Evolutionary conservation across 2,113 vertebrate species (phyloP), one percentile per base, ranked within the genome.

Genomic region (Corvus moneduloides): DNA sequence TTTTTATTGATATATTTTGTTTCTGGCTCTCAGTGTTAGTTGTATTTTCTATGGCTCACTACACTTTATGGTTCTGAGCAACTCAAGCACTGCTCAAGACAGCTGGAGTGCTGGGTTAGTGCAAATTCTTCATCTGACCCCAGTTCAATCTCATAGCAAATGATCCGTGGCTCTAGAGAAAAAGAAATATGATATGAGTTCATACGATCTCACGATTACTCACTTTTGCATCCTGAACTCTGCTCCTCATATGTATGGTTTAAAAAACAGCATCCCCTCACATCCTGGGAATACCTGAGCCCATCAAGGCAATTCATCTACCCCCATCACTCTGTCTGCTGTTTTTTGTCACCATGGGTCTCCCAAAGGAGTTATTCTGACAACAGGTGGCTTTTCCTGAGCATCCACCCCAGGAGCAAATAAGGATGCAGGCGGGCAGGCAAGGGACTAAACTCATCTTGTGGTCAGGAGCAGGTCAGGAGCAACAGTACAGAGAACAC

Each of bases 201-300:
- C 16, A 27, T 69, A 46, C 32, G 21, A 35, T 73, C 26, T 33
- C 15, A 6, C 0, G 0, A 26, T 58, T 62, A 73, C 35, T 59
- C 22, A 22, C 32, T 67, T 83, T 72, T 54, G 7, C 61, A 75
- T 7, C 14, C 79, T 66, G 62, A 83, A 66, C 20, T 75, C 56
- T 71, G 8, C 13, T 66, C 9, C 10, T 21, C 23, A 1, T 20
- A 14, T 4, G 5, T 19, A 17, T 58, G 14, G 24, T 71, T 84
- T 71, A 35, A 61, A 66, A 78, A 77, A 26, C 7, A 87, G 7
- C 56, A 69, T 56, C 6, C 1, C 10, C 6, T 21, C 35, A 30
- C 37, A 48, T 5, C 3, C 27, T 61, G 12, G 28, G 16, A 90
- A 44, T 3, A 6, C 24, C 35, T 51, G 24, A 56, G 24, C 27